Evolutionary conservation across 2,888 invertebrate genomes (phyloP).

Genomic region (Caenorhabditis sp.): DNA sequence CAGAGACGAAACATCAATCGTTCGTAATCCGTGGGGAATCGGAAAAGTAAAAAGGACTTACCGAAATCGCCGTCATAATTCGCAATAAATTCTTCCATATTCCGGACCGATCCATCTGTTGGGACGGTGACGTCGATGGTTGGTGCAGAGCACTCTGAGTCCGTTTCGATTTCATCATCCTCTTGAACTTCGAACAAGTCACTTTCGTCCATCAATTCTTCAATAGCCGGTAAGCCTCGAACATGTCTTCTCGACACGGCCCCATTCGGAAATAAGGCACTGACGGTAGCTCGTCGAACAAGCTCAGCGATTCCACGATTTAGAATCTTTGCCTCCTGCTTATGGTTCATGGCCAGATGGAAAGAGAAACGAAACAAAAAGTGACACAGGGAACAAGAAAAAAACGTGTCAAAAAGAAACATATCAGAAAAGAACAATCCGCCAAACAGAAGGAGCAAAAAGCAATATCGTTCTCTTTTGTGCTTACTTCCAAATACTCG

Average conservation of each 20-base stretch:
- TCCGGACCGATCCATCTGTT: slow-evolving; percentile 28
- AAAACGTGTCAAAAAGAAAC: slow-evolving; percentile 3
- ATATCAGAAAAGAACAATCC: slow-evolving; percentile 4
- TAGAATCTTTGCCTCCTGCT: not conserved
- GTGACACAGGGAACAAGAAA: slow-evolving; percentile 9
- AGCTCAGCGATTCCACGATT: slow-evolving; percentile 25
- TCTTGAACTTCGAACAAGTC: slow-evolving; percentile 10
- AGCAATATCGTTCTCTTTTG: not conserved
- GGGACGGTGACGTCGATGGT: slow-evolving; percentile 32
- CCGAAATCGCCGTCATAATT: slow-evolving; percentile 25
- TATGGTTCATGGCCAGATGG: no score
- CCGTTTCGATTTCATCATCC: slow-evolving; percentile 2
- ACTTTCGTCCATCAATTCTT: slow-evolving; percentile 27
- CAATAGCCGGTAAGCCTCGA: slow-evolving; percentile 12
- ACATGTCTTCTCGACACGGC: slow-evolving; percentile 1
- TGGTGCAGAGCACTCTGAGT: slow-evolving; percentile 28
- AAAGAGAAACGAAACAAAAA: not conserved
- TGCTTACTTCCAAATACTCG: slow-evolving; percentile 81
- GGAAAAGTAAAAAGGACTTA: slow-evolving; percentile 27
- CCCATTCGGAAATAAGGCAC: slow-evolving; percentile 29
- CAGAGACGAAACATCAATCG: slow-evolving; percentile 17
- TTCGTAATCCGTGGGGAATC: slow-evolving; percentile 4
- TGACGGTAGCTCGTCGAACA: slow-evolving; percentile 46
- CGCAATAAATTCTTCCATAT: slow-evolving; percentile 36
- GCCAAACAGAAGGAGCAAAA: slow-evolving; percentile 1